Conservation (phyloP, 1,140 invertebrate genomes). For the Philopotamus ludificatus region DNA sequence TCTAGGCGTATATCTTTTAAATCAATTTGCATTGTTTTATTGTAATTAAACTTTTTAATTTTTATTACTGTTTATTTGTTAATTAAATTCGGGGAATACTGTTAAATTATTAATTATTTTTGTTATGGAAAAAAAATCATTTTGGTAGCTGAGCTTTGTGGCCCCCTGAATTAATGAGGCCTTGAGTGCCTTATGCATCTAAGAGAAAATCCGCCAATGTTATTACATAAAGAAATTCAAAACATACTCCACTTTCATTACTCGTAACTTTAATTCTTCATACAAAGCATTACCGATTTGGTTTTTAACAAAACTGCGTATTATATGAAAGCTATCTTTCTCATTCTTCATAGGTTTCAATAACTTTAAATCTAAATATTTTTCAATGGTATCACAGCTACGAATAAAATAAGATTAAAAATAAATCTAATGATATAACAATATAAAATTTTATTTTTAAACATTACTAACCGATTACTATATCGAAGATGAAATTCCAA, state of each 20-base stretch:
- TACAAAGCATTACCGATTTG: background rate
- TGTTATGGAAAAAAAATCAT: no score
- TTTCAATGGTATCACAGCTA: background rate
- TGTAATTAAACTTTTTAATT: no score
- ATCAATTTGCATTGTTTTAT: no score
- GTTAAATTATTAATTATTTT: no score
- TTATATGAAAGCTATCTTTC: background rate
- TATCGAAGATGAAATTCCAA: slow-evolving; percentile 13
- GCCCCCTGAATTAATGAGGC: no score
- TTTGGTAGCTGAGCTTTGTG: no score
- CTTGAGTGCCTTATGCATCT: no score
- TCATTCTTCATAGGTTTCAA: background rate
- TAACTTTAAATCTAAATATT: background rate
- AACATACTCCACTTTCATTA: background rate
- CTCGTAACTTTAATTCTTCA: slow-evolving; percentile 8
- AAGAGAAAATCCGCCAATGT: no score
- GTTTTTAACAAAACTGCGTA: slow-evolving; percentile 10
- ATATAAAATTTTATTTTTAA: background rate
- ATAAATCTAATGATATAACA: background rate
- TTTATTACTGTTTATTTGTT: no score
- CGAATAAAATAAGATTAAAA: background rate
- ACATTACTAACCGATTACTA: background rate
- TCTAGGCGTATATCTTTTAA: no score
- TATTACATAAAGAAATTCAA: background rate
- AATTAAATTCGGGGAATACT: no score